phyloP scores from a whole-genome alignment of 1,140 invertebrate genomes.

The Plodia interpunctella region DNA sequence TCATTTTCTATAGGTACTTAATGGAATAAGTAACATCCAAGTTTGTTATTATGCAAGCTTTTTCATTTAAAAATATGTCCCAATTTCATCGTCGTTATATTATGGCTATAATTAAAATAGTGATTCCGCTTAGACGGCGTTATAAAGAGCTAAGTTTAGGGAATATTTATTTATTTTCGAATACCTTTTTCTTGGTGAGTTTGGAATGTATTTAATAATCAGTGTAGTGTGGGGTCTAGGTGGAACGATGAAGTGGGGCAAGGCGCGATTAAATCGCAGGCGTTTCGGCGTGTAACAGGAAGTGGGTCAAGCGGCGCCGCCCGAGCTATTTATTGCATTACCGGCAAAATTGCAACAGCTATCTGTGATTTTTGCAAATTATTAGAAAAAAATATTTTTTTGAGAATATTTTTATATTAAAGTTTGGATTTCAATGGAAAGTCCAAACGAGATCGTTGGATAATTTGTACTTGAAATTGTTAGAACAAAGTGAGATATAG shows the following conservation, averaged over 20 bases:
- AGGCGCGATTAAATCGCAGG: constrained; percentile 68
- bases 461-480: background rate
- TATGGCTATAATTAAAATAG: too few species aligned
- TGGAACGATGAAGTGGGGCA: constrained; percentile 58
- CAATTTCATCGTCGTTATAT: background rate
- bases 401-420: too few species aligned
- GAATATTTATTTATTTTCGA: constrained; percentile 35
- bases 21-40: too few species aligned
- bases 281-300: constrained; percentile 73
- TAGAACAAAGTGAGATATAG: constrained; percentile 1
- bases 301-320: constrained; percentile 71
- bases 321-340: constrained; percentile 71
- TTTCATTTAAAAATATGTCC: background rate
- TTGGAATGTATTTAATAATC: constrained; percentile 66
- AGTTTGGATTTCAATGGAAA: too few species aligned
- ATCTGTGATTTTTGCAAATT: constrained; percentile 29
- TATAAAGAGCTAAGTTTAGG: too few species aligned
- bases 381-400: background rate
- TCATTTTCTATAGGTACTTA: background rate
- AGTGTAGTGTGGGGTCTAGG: constrained; percentile 55
- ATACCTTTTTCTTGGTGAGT: constrained; percentile 44
- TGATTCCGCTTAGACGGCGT: too few species aligned
- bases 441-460: background rate
- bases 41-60: background rate
- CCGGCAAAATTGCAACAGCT: constrained; percentile 62